Base-by-base conservation (phyloP, 2,113 vertebrate species). In the Nibea coibor region DNA sequence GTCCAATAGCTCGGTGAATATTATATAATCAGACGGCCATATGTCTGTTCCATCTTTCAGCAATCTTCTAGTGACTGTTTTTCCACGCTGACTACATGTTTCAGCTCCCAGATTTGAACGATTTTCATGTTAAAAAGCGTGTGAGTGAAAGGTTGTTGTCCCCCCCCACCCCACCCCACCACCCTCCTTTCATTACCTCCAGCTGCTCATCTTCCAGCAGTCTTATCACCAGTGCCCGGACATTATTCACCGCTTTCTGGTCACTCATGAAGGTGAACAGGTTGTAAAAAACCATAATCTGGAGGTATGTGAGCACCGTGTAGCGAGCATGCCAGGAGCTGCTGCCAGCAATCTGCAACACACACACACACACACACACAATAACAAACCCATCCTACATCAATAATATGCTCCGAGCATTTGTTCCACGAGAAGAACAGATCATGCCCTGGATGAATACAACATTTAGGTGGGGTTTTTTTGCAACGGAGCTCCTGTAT, bases 271-370 rank as follows among this genome's bases (percentile, higher is more conserved):
- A 97, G 93, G 97, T 96, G 94, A 99, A 99, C 79, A 99, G 96
- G 94, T 99, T 99, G 94, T 99, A 98, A 93, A 99, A 99, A 50
- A 99, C 97, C 97, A 98, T 98, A 53, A 97, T 97, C 94, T 99
- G 98, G 93, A 99, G 96, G 95, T 98, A 99, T 93, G 97, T 98
- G 89, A 99, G 91, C 78, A 98, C 94, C 15, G 98, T 97, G 86
- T 99, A 99, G 67, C 97, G 95, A 39, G 97, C 97, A 54, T 99
- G 98, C 98, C 98, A 99, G 75, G 98, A 99, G 95, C 95, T 97
- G 94, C 96, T 98, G 91, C 94, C 95, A 79, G 98, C 96, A 78
- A 97, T 98, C 98, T 99, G 92, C 17, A 91, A 87, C 51, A 82
- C 54, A 85, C 31, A 77, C 35, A 39, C 5, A 35, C 31, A 35